Conservation (phyloP, 2,113 vertebrate species). For the Arvicanthis niloticus region DNA sequence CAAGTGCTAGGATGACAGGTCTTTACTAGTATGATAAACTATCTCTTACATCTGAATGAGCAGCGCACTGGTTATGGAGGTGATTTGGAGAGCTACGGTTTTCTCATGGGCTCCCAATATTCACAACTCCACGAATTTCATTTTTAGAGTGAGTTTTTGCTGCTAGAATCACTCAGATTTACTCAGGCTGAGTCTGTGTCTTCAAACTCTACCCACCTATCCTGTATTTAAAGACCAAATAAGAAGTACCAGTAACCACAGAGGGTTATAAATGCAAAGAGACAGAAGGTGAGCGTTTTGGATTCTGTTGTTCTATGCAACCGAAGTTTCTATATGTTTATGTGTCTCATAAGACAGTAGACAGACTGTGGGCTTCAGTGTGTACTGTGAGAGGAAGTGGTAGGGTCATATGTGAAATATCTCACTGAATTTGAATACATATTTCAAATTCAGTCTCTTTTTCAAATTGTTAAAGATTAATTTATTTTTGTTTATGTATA, state of each 20-base stretch:
- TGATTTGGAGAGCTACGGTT: background rate
- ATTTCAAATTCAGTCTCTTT: conserved; percentile 28
- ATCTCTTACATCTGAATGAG: background rate
- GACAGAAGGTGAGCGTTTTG: background rate
- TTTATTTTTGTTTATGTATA: background rate
- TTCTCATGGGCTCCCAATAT: too few relatives aligned
- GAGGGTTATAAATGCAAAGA: background rate
- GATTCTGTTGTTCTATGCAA: background rate
- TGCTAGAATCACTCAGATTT: background rate
- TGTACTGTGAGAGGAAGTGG: background rate
- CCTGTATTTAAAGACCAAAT: background rate
- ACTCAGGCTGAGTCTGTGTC: background rate
- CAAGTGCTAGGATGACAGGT: background rate
- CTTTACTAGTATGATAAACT: background rate
- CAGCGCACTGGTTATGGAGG: background rate
- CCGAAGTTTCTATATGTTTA: background rate
- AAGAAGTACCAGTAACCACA: background rate
- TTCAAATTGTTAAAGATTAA: background rate
- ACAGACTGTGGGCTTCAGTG: background rate
- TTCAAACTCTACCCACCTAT: background rate
- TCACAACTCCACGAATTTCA: background rate
- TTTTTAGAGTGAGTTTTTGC: background rate
- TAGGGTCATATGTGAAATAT: background rate
- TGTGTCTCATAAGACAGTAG: background rate
- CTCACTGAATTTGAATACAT: conserved; percentile 13